Evolutionary conservation across 2,113 vertebrate genomes (phyloP), one percentile per base, ranked within the genome.

Genomic region (Zeus faber): DNA sequence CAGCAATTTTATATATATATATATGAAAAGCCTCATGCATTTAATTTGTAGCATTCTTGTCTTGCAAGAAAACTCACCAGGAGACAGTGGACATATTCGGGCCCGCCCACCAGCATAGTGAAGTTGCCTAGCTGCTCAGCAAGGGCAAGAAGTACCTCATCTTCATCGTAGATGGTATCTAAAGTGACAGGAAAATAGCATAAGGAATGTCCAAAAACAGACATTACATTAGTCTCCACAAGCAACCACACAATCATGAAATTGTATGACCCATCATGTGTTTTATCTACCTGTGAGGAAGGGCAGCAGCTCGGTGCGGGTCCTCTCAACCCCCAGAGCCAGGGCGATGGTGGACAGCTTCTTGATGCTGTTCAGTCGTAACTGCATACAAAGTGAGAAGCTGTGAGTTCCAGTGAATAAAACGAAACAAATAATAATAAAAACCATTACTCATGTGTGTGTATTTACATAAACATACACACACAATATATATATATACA

Each of bases 141-240:
- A 84, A 95, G 79, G 8, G 93, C 93, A 73, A 95, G 82, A 1
- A 95, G 89, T 22, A 95, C 93, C 67, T 95, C 93, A 79, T 95
- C 93, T 83, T 95, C 93, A 85, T 95, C 93, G 63, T 95, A 95
- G 69, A 95, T 95, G 40, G 93, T 95, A 74, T 95, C 93, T 95
- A 54, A 46, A 62, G 24, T 8, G 11, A 56, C 2, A 64, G n/a
- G 46, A 17, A 41, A 1, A 1, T 51, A 22, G 4, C 23, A 31
- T 37, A 37, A 37, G 11, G n/a, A n/a, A n/a, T n/a, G 5, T 3
- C 16, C 16, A 39, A 41, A 1, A 44, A 5, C n/a, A 10, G 29
- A 20, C 14, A 5, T 43, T 44, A 20, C 17, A 21, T 9, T 10
- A 21, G n/a, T n/a, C n/a, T n/a, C n/a, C n/a, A n/a, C n/a, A n/a